Base-by-base conservation (phyloP, 2,797 vertebrate species). In the Mycteria americana region DNA sequence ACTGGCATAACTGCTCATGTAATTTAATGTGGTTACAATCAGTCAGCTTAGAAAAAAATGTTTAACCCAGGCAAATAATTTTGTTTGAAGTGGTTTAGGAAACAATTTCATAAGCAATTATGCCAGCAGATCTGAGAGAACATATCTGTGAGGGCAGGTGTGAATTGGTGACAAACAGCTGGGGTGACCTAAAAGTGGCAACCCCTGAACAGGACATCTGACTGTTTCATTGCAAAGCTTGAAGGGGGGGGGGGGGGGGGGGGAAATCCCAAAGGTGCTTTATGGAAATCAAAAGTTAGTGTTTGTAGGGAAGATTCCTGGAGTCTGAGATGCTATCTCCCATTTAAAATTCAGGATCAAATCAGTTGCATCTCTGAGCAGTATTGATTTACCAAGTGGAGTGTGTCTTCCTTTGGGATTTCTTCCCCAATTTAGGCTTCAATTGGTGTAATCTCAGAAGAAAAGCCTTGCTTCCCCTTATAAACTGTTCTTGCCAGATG, bases 351-450 rank as follows among this genome's bases (percentile, higher is more conserved):
- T 81, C 51, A 43, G n/a, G 65, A 88, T 92, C 73, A 88, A 89
- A 93, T 94, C 43, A 50, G 72, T 80, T 89, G 75, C 35, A 50
- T 85, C 57, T 91, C 59, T 91, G 79, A 92, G 31, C 53, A 60
- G 28, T 87, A 92, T 85, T 85, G 93, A 91, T 96, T 96, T 95
- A 73, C 48, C 51, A 60, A 90, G 59, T 70, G 51, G 73, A 92
- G 24, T 79, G 54, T 69, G n/a, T 88, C 39, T 86, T 33, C 88
- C 86, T 92, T 93, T 82, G 94, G 90, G 95, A 94, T 63, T 92
- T 94, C 64, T 91, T 86, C 76, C 65, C 76, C 84, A 94, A 64
- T 96, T 97, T 96, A 85, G 82, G 46, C 72, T 96, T 96, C 96
- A 96, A 37, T 88, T 96, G 92, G 57, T 94, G 25, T 80, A 95